A percentile compares a stretch with the other conserved stretches of the same genome.
These are phyloP conservation scores for Eulithis prunata DNA, from an alignment of 2,888 invertebrate species.

Conservation along the genomic window DNA sequence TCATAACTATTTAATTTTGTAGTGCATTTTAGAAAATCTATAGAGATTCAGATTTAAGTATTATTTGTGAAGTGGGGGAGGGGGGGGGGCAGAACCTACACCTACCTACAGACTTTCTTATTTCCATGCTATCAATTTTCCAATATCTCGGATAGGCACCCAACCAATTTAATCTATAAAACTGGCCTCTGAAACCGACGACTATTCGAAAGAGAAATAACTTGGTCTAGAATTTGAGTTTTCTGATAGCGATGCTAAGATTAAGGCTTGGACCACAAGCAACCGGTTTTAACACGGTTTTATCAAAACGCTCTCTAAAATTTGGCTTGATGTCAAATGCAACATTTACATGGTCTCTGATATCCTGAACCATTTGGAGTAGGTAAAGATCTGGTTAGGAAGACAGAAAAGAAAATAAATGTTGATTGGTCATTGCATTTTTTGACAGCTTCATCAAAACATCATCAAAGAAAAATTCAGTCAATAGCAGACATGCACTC, in stretches of 20 bases:
- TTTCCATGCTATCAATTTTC: conserved; percentile 14
- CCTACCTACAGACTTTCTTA: not conserved
- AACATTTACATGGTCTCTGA: no score
- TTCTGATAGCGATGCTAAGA: conserved; percentile 29
- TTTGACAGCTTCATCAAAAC: no score
- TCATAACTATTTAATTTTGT: no score
- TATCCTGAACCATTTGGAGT: no score
- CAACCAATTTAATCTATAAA: conserved; percentile 16
- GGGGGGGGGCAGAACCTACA: not conserved
- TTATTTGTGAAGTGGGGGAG: not conserved
- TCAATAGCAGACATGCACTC: no score
- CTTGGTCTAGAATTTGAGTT: conserved; percentile 27
- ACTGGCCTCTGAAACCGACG: conserved; percentile 13
- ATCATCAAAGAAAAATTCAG: no score
- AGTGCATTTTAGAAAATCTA: no score
- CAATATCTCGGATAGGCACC: conserved; percentile 16
- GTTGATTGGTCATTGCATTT: no score
- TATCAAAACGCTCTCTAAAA: not conserved
- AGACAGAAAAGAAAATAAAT: no score
- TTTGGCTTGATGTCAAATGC: no score
- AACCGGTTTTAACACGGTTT: not conserved
- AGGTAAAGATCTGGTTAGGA: no score
- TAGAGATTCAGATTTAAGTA: no score
- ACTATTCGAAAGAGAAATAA: conserved; percentile 21
- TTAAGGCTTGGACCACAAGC: conserved; percentile 22